Conservation (phyloP, 2,113 vertebrate genomes). For the Macrotis lagotis region DNA sequence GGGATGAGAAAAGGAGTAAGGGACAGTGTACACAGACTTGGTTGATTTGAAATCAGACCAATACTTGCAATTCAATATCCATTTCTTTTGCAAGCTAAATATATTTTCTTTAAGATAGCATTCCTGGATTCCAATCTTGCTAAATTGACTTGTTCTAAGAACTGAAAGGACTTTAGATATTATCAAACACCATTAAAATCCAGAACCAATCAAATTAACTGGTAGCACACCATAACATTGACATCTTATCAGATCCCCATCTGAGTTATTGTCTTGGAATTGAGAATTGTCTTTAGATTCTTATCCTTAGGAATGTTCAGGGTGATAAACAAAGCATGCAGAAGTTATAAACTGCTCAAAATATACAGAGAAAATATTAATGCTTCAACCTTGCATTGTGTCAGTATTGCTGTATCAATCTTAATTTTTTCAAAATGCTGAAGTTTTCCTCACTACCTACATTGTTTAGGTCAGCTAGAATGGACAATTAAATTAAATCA, state of each 20-base stretch:
- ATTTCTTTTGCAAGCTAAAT: constrained; percentile 29
- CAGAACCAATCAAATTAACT: background rate
- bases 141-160: background rate
- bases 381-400: background rate
- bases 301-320: background rate
- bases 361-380: background rate
- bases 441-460: background rate
- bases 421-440: constrained; percentile 11
- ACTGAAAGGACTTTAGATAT: background rate
- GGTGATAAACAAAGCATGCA: fast-evolving
- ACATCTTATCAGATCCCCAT: background rate
- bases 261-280: too few relatives aligned
- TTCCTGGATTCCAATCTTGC: background rate
- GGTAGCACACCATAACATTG: background rate
- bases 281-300: background rate
- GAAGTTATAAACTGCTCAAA: fast-evolving
- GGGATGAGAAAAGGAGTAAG: background rate
- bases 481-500: background rate
- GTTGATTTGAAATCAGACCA: constrained; percentile 31
- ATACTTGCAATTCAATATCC: background rate
- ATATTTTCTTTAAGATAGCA: background rate
- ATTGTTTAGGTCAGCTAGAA: background rate
- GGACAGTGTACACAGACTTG: background rate
- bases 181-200: constrained; percentile 37
- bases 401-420: background rate